A percentile compares a stretch with the other conserved stretches of the same genome.
phyloP scores from a whole-genome alignment of 2,888 invertebrate species.

The Tribolium freemani region DNA sequence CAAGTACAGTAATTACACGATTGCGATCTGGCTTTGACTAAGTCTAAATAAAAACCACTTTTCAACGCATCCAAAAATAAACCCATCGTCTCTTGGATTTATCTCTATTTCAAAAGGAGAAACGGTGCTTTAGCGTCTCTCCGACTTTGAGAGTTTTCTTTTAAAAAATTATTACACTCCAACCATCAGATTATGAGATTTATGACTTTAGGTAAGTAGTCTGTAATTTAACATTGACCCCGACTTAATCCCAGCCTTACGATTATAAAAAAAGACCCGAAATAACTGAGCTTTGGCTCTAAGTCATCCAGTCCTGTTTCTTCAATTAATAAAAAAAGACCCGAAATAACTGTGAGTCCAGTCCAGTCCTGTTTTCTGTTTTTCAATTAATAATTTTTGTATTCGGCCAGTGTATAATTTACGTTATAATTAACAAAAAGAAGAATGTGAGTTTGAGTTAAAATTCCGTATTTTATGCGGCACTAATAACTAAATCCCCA shows the following conservation, averaged over 20 bases:
- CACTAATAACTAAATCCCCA: constrained; percentile 39
- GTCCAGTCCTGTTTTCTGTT: too few species aligned
- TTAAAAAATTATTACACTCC: neutral
- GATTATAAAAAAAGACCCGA: neutral
- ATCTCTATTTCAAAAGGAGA: neutral
- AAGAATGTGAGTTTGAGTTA: neutral
- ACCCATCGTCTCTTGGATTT: neutral
- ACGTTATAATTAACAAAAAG: neutral
- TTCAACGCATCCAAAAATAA: neutral
- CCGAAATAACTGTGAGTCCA: neutral
- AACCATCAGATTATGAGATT: neutral
- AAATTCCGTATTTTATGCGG: neutral
- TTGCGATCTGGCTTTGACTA: neutral
- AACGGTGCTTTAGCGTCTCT: neutral
- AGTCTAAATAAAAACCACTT: neutral
- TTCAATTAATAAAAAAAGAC: neutral
- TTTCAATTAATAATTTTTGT: too few species aligned
- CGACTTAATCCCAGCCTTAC: neutral
- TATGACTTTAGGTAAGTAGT: neutral
- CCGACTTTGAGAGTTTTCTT: neutral
- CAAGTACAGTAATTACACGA: neutral
- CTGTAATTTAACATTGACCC: neutral
- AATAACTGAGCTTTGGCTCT: neutral
- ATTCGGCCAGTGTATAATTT: constrained; percentile 15
- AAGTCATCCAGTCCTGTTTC: too few species aligned